These are phyloP conservation scores for Falco biarmicus DNA, from an alignment of 2,797 vertebrate species.

Conservation along the genomic window DNA sequence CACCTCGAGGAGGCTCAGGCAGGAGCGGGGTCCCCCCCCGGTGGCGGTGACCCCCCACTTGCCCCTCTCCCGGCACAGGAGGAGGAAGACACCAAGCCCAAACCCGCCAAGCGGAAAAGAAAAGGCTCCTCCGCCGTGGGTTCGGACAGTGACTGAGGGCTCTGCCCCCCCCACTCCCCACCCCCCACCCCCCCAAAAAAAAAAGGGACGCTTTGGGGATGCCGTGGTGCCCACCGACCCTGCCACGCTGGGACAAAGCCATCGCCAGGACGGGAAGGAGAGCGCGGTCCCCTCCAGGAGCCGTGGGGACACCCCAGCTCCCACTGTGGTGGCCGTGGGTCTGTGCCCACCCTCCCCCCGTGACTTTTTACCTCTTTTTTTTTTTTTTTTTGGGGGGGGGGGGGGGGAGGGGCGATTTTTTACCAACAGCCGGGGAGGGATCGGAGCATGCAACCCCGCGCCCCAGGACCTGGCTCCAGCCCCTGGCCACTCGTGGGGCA, in stretches of 20 bases:
- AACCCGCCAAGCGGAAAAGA: slow-evolving; percentile 92
- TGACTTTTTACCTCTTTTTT: too few species aligned
- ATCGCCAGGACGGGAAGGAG: neutral
- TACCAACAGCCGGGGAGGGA: neutral
- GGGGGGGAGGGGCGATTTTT: too few species aligned
- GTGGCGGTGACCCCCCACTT: too few species aligned
- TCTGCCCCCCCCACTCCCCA: neutral
- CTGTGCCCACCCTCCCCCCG: too few species aligned
- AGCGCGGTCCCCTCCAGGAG: neutral
- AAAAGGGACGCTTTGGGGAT: neutral
- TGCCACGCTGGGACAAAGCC: neutral
- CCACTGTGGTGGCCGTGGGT: too few species aligned
- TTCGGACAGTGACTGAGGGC: slow-evolving; percentile 90
- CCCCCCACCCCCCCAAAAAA: too few species aligned
- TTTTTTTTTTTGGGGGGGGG: too few species aligned
- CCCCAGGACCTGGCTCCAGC: neutral
- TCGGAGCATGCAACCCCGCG: neutral
- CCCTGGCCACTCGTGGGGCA: too few species aligned
- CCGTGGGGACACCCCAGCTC: rapidly evolving
- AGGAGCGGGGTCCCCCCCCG: too few species aligned
- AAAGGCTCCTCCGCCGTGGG: slow-evolving; percentile 92
- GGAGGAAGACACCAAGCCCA: slow-evolving; percentile 94
- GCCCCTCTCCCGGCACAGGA: slow-evolving; percentile 76
- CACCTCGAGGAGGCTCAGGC: neutral
- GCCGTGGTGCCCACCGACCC: neutral